Conservation (phyloP, 1,140 invertebrate species). For the Papilio machaon region DNA sequence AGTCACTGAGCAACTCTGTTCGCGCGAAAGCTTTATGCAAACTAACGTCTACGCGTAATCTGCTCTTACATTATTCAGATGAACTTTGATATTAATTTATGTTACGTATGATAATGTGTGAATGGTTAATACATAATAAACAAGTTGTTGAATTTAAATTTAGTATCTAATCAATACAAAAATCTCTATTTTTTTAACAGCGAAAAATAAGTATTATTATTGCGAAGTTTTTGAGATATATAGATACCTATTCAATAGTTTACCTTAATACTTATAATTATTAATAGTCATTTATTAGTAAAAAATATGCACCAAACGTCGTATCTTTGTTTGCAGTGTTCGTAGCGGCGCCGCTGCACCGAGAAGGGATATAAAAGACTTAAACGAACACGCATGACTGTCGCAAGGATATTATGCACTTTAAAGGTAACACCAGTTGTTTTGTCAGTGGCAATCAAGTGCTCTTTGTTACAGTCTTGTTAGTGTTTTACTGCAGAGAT, state of each 20-base stretch:
- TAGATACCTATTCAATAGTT: too few relatives aligned
- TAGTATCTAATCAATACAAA: background rate
- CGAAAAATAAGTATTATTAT: too few relatives aligned
- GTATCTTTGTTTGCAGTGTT: background rate
- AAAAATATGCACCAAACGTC: background rate
- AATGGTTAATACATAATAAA: background rate
- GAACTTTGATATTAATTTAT: slow-evolving; percentile 34
- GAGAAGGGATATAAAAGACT: slow-evolving; percentile 50
- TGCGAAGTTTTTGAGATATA: too few relatives aligned
- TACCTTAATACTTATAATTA: too few relatives aligned
- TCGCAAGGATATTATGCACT: slow-evolving; percentile 7
- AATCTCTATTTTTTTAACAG: background rate
- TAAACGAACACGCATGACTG: slow-evolving; percentile 49
- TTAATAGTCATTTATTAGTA: background rate
- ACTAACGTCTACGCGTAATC: slow-evolving; percentile 48
- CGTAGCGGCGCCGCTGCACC: background rate
- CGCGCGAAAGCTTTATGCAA: slow-evolving; percentile 56
- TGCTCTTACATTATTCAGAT: slow-evolving; percentile 34
- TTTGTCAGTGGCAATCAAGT: background rate
- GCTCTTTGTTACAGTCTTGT: background rate
- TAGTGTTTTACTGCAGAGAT: background rate
- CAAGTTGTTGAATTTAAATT: background rate
- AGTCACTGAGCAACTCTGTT: slow-evolving; percentile 70
- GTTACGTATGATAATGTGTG: background rate
- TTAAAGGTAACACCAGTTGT: slow-evolving; percentile 8